phyloP scores from a whole-genome alignment of 2,797 vertebrate genomes.

The Todus mexicanus region DNA sequence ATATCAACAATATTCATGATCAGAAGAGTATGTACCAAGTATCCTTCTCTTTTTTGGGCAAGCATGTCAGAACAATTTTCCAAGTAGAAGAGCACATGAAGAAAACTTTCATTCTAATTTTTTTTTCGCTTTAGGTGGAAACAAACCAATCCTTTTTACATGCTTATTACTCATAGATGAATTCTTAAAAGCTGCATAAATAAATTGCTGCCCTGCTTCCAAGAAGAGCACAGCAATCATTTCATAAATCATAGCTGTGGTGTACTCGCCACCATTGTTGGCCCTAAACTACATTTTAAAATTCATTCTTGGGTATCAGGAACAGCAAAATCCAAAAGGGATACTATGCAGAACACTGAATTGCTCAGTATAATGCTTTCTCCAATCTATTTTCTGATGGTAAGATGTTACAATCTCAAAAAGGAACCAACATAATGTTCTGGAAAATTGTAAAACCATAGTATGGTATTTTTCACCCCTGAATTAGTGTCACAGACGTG shows the following conservation, averaged over 20 bases:
- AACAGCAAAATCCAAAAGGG: background rate
- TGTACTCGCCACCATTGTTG: background rate
- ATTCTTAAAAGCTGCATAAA: background rate
- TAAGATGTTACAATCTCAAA: background rate
- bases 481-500: background rate
- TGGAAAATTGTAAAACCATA: background rate
- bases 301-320: background rate
- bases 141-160: background rate
- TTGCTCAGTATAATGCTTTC: background rate
- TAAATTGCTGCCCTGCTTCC: slow-evolving; percentile 4
- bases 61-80: background rate
- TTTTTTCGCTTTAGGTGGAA: background rate
- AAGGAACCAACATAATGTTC: background rate
- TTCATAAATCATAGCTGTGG: background rate
- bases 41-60: background rate
- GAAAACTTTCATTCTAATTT: background rate
- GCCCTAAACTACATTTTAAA: background rate
- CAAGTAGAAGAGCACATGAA: background rate
- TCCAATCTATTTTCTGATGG: background rate
- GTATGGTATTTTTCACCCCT: background rate
- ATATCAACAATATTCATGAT: background rate
- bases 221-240: background rate
- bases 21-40: background rate
- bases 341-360: background rate
- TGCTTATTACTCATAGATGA: background rate